Percentiles rank a stretch among this genome's conserved stretches.
These are phyloP conservation scores for Harpagus bidentatus DNA, from an alignment of 2,113 vertebrate genomes.

Conservation along the genomic window DNA sequence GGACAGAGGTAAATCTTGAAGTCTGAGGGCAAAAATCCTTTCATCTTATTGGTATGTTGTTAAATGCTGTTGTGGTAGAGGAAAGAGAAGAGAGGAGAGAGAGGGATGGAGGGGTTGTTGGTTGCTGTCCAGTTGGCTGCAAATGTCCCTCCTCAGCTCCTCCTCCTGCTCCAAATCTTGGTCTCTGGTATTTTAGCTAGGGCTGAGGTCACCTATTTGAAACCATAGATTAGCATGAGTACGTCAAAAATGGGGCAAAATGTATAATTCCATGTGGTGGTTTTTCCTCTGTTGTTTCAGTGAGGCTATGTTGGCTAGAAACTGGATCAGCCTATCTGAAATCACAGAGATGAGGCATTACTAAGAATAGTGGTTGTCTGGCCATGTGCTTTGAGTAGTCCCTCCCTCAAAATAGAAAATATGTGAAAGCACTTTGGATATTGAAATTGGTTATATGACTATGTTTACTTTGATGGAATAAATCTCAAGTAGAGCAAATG, in stretches of 20 bases:
- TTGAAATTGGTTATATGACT: background rate
- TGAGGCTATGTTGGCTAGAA: background rate
- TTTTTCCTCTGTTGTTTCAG: background rate
- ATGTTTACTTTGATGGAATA: background rate
- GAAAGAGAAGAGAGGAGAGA: background rate
- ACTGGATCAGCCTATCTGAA: background rate
- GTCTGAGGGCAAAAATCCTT: background rate
- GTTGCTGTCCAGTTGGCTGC: background rate
- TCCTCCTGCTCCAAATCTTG: background rate
- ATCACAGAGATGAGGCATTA: background rate
- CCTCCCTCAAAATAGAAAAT: background rate
- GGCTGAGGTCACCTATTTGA: background rate
- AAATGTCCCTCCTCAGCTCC: background rate
- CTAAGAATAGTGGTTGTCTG: background rate
- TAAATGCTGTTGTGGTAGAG: fast-evolving
- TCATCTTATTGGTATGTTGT: background rate
- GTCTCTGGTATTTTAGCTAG: background rate
- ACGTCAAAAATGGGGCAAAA: background rate
- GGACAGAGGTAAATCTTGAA: background rate
- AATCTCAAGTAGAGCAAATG: background rate
- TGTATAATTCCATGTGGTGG: background rate
- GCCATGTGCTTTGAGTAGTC: background rate
- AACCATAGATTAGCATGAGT: background rate
- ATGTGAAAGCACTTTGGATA: background rate
- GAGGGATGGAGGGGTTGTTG: background rate